Percentiles rank a stretch among this genome's conserved stretches.
Evolutionary conservation across 2,888 invertebrate species (phyloP).

Genomic region (Peribatodes rhomboidaria): DNA sequence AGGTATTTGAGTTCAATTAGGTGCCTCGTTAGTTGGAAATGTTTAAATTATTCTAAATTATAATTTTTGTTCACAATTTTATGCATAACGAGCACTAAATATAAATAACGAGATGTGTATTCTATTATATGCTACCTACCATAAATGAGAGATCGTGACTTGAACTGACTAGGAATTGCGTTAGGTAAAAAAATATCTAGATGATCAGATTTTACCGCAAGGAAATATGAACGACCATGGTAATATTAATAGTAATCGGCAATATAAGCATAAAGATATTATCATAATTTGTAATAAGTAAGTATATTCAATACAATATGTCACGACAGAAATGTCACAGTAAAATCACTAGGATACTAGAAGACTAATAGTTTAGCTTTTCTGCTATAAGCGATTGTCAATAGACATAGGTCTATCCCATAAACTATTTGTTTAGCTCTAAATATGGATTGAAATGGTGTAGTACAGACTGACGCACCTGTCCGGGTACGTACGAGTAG

Average conservation of each 20-base stretch:
- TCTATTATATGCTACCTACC: too few species aligned
- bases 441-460: not conserved
- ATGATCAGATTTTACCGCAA: not conserved
- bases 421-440: not conserved
- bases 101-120: not conserved
- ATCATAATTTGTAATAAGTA: not conserved
- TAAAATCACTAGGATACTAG: too few species aligned
- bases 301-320: too few species aligned
- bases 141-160: constrained; percentile 7
- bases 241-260: not conserved
- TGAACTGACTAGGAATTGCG: constrained; percentile 11
- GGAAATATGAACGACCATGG: too few species aligned
- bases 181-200: constrained; percentile 2
- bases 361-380: too few species aligned
- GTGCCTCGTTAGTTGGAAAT: constrained; percentile 18
- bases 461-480: constrained; percentile 12
- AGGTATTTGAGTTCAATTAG: constrained; percentile 35
- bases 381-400: not conserved
- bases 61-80: constrained; percentile 2
- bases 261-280: not conserved
- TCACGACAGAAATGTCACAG: too few species aligned
- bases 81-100: constrained; percentile 1
- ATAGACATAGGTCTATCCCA: not conserved
- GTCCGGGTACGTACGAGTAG: not conserved
- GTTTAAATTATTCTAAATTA: constrained; percentile 9